phyloP scores from a whole-genome alignment of 2,888 invertebrate species.

The Brachycybe producta region DNA sequence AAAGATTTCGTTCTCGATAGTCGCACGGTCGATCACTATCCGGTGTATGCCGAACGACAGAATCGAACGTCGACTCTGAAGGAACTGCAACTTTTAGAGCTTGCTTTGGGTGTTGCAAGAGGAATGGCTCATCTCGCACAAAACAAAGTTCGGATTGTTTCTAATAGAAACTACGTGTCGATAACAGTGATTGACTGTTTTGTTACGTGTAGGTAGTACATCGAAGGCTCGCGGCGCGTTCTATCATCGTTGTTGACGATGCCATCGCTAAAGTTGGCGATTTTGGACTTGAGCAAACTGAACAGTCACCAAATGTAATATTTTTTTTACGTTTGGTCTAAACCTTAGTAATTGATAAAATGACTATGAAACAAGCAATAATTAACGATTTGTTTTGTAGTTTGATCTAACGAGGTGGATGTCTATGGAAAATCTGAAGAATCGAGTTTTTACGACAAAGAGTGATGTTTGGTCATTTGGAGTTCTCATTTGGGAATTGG shows the following conservation, averaged over 20 bases:
- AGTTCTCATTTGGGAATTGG: constrained; percentile 67
- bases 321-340: background rate
- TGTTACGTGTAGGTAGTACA: constrained; percentile 40
- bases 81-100: constrained; percentile 49
- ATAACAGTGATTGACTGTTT: background rate
- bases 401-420: constrained; percentile 67
- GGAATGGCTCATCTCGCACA: constrained; percentile 57
- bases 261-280: constrained; percentile 58
- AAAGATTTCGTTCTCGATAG: constrained; percentile 55
- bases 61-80: constrained; percentile 43
- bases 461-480: constrained; percentile 76
- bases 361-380: background rate
- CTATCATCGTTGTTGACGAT: constrained; percentile 50
- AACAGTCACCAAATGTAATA: constrained; percentile 44
- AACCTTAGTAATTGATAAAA: background rate
- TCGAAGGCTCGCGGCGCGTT: constrained; percentile 56
- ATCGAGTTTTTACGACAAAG: constrained; percentile 50
- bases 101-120: constrained; percentile 51
- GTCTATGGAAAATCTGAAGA: constrained; percentile 58
- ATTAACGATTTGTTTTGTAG: constrained; percentile 27
- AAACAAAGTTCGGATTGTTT: constrained; percentile 41
- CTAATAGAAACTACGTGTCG: background rate
- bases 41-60: constrained; percentile 36
- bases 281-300: constrained; percentile 57
- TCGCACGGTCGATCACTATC: constrained; percentile 38